phyloP scores from a whole-genome alignment of 2,888 invertebrate species.

The Cryptocephalus primarius region DNA sequence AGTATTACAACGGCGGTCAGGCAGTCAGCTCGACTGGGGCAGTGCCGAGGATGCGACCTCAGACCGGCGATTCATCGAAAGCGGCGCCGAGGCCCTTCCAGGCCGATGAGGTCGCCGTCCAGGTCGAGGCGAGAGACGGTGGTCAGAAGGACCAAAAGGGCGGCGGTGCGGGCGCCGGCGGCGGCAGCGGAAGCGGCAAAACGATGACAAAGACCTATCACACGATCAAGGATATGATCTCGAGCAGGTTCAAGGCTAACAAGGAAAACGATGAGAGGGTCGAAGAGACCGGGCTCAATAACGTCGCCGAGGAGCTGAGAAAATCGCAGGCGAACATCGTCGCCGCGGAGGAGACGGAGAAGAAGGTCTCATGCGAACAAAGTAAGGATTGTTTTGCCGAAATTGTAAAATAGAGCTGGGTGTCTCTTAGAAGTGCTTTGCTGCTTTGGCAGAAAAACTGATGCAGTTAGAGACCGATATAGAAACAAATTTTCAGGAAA shows the following conservation, averaged over 20 bases:
- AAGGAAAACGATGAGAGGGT: conserved; percentile 47
- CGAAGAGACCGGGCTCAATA: conserved; percentile 48
- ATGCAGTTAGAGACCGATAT: too few species aligned
- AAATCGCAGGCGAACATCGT: conserved; percentile 35
- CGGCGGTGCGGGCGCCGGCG: conserved; percentile 21
- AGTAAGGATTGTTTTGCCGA: conserved; percentile 2
- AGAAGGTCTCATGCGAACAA: conserved; percentile 41
- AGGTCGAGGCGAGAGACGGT: conserved; percentile 45
- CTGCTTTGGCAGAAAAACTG: too few species aligned
- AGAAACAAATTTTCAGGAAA: too few species aligned
- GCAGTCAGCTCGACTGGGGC: conserved; percentile 27
- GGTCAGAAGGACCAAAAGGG: conserved; percentile 40
- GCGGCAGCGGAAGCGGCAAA: conserved; percentile 45
- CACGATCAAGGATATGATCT: conserved; percentile 74
- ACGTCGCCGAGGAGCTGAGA: conserved; percentile 47
- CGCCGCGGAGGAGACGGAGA: conserved; percentile 16
- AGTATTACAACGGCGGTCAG: conserved; percentile 34
- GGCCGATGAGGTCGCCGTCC: conserved; percentile 39
- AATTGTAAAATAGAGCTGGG: not conserved
- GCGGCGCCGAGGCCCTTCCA: conserved; percentile 28
- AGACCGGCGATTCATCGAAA: conserved; percentile 20
- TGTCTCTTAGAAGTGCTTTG: too few species aligned
- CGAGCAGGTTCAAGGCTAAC: conserved; percentile 62
- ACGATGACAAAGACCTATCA: conserved; percentile 72
- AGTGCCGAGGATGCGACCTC: conserved; percentile 26